phyloP scores from a whole-genome alignment of 2,888 invertebrate genomes.

The Phrixothrix hirtus region DNA sequence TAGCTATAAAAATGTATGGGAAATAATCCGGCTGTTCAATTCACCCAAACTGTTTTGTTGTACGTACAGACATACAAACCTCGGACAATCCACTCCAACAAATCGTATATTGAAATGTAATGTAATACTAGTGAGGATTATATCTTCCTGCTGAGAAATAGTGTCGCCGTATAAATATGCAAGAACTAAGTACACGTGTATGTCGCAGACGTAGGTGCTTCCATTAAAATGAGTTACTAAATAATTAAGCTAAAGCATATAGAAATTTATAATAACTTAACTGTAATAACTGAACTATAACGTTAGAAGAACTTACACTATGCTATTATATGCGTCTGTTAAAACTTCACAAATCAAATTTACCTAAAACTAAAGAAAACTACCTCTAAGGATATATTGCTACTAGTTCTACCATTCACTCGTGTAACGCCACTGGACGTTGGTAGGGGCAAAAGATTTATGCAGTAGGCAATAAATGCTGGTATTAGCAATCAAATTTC shows the following conservation, averaged over 20 bases:
- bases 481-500: constrained; percentile 48
- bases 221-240: no score
- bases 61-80: constrained; percentile 2
- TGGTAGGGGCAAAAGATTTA: constrained; percentile 45
- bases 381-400: no score
- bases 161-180: constrained; percentile 28
- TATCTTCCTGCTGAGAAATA: constrained; percentile 31
- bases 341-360: no score
- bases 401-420: background rate
- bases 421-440: constrained; percentile 24
- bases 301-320: no score
- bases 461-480: constrained; percentile 51
- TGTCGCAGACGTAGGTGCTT: no score
- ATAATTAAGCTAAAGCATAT: no score
- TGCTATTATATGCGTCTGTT: no score
- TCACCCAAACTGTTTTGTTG: constrained; percentile 23
- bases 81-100: constrained; percentile 28
- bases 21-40: constrained; percentile 33
- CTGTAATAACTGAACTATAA: no score
- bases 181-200: no score
- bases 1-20: constrained; percentile 35
- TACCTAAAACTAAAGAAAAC: no score
- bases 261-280: no score
- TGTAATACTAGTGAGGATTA: constrained; percentile 30
- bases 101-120: constrained; percentile 31